Base-by-base conservation (phyloP, 2,797 vertebrate genomes). In the Microtus agrestis region DNA sequence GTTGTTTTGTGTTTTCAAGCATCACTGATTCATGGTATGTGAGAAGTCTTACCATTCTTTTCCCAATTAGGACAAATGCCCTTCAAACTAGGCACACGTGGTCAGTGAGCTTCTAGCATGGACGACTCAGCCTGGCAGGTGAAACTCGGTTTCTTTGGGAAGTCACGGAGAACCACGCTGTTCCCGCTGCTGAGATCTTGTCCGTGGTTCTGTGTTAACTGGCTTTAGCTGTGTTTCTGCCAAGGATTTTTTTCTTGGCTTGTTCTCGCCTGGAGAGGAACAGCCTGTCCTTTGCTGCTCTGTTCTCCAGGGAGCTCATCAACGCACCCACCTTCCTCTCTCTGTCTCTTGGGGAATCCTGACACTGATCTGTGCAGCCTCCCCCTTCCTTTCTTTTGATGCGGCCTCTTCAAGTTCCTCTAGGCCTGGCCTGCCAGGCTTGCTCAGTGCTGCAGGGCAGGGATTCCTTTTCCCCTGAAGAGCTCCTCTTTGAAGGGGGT, bases 171-270 rank as follows among this genome's bases (percentile, higher is more conserved):
- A 78, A 19, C 15, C 3, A 6, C 29, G 9, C 56, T n/a, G 23
- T 69, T 54, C 82, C 31, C 69, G 4, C 43, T 6, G 61, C 80
- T 79, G 74, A 56, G 25, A 9, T 25, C 77, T 84, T 21, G 79
- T 92, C 59, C 8, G 0, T 0, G 56, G 56, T 56, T 91, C 93
- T 0, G 1, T 2, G 13, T 29, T 31, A 94, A 94, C 82, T 87
- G 73, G 63, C 56, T 94, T 87, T 79, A 81, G 12, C 51, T 87
- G 51, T 46, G 29, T 40, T 63, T 29, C 95, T 76, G 48, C 87
- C 82, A 89, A 80, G 51, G n/a, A 37, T 82, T 76, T 90, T 63
- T 89, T 89, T 86, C 73, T 65, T 89, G 91, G 86, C 94, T 93
- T 85, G 59, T n/a, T 76, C 88, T 65, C 31, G 29, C n/a, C 78